Evolutionary conservation across 2,797 vertebrate species (phyloP).

Genomic region (Aselliscus stoliczkanus): DNA sequence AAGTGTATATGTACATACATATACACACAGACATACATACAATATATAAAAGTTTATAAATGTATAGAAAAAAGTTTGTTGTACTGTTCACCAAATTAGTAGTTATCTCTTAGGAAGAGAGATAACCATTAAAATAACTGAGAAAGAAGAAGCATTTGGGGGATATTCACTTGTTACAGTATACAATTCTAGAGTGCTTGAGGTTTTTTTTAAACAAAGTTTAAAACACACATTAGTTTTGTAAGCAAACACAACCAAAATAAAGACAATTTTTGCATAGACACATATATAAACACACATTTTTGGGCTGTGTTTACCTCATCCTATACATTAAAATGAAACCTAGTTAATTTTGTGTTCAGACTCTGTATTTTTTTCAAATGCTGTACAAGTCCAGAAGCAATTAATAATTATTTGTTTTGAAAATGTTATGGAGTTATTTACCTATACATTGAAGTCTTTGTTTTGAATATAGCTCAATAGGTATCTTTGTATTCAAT

Average conservation of each 20-base stretch:
- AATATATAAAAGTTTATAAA: not conserved
- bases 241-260: not conserved
- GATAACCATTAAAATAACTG: not conserved
- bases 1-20: not conserved
- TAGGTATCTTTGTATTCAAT: not conserved
- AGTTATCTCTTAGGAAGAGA: not conserved
- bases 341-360: not conserved
- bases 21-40: not conserved
- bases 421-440: not conserved
- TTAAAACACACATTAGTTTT: not conserved
- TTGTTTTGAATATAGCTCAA: not conserved
- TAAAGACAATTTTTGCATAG: not conserved
- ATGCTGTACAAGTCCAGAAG: not conserved
- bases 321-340: conserved; percentile 1
- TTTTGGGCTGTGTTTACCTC: not conserved
- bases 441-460: not conserved
- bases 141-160: not conserved
- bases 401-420: not conserved
- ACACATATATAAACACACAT: not conserved
- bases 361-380: not conserved
- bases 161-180: not conserved
- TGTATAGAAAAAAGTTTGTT: not conserved
- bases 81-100: not conserved
- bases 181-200: not conserved
- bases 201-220: not conserved